phyloP scores from a whole-genome alignment of 2,888 invertebrate genomes.

The Caenorhabditis imperialis region DNA sequence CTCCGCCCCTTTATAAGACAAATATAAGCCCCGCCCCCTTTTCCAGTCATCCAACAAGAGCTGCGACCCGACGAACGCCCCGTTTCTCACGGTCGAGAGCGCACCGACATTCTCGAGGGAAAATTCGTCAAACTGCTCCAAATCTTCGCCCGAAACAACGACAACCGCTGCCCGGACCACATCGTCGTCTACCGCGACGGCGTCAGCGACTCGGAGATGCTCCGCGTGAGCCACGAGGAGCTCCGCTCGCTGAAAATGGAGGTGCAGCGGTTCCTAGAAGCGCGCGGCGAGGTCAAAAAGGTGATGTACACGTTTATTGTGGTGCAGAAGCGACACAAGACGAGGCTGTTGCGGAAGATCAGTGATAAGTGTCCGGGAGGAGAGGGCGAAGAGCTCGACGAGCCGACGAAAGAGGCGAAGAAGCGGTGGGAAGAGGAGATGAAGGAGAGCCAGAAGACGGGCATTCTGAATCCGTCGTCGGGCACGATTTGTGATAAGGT shows the following conservation, averaged over 20 bases:
- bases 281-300: not conserved
- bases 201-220: slow-evolving; percentile 62
- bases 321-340: slow-evolving; percentile 63
- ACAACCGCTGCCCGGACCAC: slow-evolving; percentile 48
- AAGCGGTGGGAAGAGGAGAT: slow-evolving; percentile 15
- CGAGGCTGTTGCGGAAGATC: slow-evolving; percentile 42
- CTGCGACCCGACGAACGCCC: slow-evolving; percentile 11
- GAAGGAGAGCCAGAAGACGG: slow-evolving; percentile 17
- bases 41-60: slow-evolving; percentile 22
- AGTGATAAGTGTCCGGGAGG: not conserved
- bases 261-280: slow-evolving; percentile 6
- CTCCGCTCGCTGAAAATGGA: slow-evolving; percentile 25
- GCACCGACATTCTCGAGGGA: slow-evolving; percentile 36
- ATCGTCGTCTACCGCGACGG: slow-evolving; percentile 65
- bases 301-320: slow-evolving; percentile 63
- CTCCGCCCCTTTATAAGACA: too few relatives aligned
- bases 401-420: too few relatives aligned
- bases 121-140: slow-evolving; percentile 26
- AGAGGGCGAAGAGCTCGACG: too few relatives aligned
- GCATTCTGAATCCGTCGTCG: slow-evolving; percentile 44
- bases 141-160: slow-evolving; percentile 43
- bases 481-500: slow-evolving; percentile 57
- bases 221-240: slow-evolving; percentile 41
- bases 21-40: too few relatives aligned
- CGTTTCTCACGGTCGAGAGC: slow-evolving; percentile 20